Base-by-base conservation (phyloP, 2,797 vertebrate genomes). In the Eupleurogrammus muticus region DNA sequence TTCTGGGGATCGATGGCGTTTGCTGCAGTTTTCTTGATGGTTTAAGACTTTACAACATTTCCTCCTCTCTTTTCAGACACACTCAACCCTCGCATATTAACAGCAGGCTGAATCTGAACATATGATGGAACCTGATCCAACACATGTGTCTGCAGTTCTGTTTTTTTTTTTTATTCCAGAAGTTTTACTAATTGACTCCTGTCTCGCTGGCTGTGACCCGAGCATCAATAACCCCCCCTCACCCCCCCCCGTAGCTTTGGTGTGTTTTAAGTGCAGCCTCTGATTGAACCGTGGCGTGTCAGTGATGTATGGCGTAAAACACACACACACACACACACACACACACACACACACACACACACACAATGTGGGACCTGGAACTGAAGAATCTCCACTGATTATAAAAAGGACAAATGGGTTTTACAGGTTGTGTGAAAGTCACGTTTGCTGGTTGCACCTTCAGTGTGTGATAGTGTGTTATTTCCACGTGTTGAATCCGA, bases 1-100 rank as follows among this genome's bases (percentile, higher is more conserved):
- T 88, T 90, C 82, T 78, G 70, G 78, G 82, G 80, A 89, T 91
- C 88, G 87, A 88, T 90, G n/a, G 86, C 63, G 65, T 83, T 71
- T 87, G 80, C 84, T 76, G 80, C 84, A 81, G 54, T 83, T 76
- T 78, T 85, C 82, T 55, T 70, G 70, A 83, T 74, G 66, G 73
- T 75, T 56, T 58, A 46, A 68, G 53, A 57, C 64, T 80, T 77
- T 58, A 71, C 67, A 63, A 14, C 60, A 73, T 70, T 73, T 32
- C 54, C 42, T 44, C 51, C 38, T 58, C 77, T 77, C 67, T 55
- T n/a, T n/a, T 63, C 69, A 61, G 66, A 56, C 42, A 28, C 48
- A n/a, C n/a, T n/a, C 20, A 65, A 65, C 49, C 40, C 16, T 34
- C 49, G n/a, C 38, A 51, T 51, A 47, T 62, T 50, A 17, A 47